These are phyloP conservation scores for Galeruca laticollis DNA, from an alignment of 2,888 invertebrate genomes.

Conservation along the genomic window DNA sequence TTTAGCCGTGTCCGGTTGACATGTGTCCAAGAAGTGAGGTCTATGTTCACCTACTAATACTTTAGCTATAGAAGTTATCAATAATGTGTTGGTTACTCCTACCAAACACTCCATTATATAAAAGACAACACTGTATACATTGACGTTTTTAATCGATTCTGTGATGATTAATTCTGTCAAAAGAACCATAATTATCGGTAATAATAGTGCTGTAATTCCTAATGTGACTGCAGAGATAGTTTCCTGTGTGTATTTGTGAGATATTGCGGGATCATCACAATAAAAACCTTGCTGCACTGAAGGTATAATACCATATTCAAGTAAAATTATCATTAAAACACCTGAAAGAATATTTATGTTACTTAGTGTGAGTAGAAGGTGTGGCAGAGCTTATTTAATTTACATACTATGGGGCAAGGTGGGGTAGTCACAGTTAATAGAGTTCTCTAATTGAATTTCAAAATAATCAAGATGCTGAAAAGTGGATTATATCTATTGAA, in stretches of 20 bases:
- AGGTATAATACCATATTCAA: conserved; percentile 65
- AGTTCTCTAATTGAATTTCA: too few species aligned
- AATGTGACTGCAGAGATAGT: conserved; percentile 73
- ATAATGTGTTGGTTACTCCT: conserved; percentile 73
- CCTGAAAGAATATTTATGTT: conserved; percentile 22
- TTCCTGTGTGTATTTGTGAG: conserved; percentile 76
- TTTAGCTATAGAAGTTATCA: conserved; percentile 76
- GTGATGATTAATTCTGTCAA: conserved; percentile 61
- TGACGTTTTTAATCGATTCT: conserved; percentile 61
- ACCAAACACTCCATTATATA: conserved; percentile 71
- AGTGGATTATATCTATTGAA: not conserved
- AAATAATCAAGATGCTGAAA: too few species aligned
- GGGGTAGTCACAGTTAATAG: too few species aligned
- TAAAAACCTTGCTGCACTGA: conserved; percentile 75
- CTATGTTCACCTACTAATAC: conserved; percentile 72
- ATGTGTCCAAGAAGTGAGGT: conserved; percentile 82
- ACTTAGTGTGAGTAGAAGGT: not conserved
- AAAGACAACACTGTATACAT: conserved; percentile 67
- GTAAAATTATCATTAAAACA: conserved; percentile 18
- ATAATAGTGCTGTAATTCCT: conserved; percentile 67
- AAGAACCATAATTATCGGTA: conserved; percentile 67
- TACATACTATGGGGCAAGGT: too few species aligned
- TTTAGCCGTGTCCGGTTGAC: conserved; percentile 74
- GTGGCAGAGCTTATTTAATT: not conserved
- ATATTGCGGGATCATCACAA: conserved; percentile 79